Evolutionary conservation across 1,140 invertebrate genomes (phyloP), one percentile per base, ranked within the genome.

Genomic region (Whitmania pigra): DNA sequence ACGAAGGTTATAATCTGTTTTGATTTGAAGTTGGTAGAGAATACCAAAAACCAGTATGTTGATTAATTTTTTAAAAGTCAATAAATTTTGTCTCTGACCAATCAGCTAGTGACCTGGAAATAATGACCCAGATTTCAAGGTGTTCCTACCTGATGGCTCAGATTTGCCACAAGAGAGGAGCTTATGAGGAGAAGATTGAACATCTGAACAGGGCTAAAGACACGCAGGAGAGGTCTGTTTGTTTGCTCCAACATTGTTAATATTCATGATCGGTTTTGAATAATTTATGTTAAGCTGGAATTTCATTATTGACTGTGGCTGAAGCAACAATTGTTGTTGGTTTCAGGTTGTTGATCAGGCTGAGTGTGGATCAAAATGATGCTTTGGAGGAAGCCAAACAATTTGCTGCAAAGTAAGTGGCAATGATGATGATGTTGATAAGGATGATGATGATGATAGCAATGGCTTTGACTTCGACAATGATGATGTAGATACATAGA

Each of bases 321-420:
- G n/a, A n/a, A n/a, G n/a, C 6, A 36, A 3, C 31, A 36, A 36
- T 36, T 36, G 31, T 36, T 49, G 43, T 1, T 49, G 5, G 25
- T 72, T 69, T 57, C 15, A 75, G 87, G 70, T 85, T 89, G 0
- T 83, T 88, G 57, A 89, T 89, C 75, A 80, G 87, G 75, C 83
- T 84, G n/a, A 83, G 85, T 15, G 77, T 87, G 72, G 86, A 88
- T 75, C 84, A 87, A 72, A 85, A 85, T 22, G 85, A 86, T 72
- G 78, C 78, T 9, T 76, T 85, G 4, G 77, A 80, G 17, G 82
- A 86, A 55, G 87, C 88, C 75, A 86, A 86, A 77, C 79, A 85
- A 54, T 78, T 88, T 11, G 85, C 84, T 40, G 78, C 84, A 60
- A 81, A 79, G 85, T 86, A 77, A 76, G 79, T 77, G 73, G 66